Percentiles rank a stretch among this genome's conserved stretches.
Conservation (phyloP, 1,140 invertebrate genomes). For the Brachionus rotundiformis region DNA sequence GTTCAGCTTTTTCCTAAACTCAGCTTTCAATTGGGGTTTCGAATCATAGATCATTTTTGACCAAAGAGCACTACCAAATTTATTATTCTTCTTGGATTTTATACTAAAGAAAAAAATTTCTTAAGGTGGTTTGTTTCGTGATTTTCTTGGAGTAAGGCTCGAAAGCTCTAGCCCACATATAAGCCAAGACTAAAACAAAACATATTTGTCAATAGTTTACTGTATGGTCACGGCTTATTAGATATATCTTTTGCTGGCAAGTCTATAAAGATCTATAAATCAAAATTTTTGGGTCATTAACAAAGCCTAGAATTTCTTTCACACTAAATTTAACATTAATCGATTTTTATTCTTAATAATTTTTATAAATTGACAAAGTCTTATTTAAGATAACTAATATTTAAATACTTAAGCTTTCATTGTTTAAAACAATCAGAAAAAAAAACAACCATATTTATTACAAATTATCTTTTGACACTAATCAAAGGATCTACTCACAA, state of each 20-base stretch:
- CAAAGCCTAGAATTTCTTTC: slow-evolving; percentile 2
- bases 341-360: neutral
- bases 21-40: neutral
- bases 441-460: too few species aligned
- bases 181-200: neutral
- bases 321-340: neutral
- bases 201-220: slow-evolving; percentile 1
- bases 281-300: neutral
- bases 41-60: slow-evolving; percentile 5
- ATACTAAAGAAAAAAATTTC: slow-evolving; percentile 21
- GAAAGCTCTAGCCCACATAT: neutral
- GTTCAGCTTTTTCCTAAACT: slow-evolving; percentile 7
- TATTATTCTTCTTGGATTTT: neutral
- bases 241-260: neutral
- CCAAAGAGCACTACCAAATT: neutral
- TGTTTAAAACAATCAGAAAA: too few species aligned
- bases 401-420: neutral
- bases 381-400: neutral
- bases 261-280: neutral
- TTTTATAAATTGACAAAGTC: neutral
- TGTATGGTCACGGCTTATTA: slow-evolving; percentile 11
- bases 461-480: too few species aligned
- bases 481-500: too few species aligned
- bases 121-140: neutral
- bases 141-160: neutral